Evolutionary conservation across 2,113 vertebrate genomes (phyloP).

Genomic region (Alligator sinensis): DNA sequence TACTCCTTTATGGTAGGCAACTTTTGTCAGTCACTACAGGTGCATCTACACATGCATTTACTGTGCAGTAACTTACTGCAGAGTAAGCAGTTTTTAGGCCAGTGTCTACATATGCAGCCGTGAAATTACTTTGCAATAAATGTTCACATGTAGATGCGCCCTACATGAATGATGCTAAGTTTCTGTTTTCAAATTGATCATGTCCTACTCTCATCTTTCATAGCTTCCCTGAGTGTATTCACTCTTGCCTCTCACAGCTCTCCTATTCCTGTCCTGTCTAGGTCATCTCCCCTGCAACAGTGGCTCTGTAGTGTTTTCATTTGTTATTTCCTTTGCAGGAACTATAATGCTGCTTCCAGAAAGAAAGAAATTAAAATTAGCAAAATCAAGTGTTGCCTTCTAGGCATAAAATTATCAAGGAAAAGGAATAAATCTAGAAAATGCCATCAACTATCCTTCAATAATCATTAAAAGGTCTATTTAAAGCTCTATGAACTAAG

Average conservation of each 20-base stretch:
- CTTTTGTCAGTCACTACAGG: too few species aligned
- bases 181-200: not conserved
- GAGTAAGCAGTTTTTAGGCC: too few species aligned
- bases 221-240: not conserved
- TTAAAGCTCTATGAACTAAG: not conserved
- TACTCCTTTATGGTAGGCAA: too few species aligned
- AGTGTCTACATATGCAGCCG: too few species aligned
- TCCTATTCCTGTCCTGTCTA: not conserved
- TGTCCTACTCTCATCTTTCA: not conserved
- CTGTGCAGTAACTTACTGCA: too few species aligned
- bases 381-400: not conserved
- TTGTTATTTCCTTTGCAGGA: not conserved
- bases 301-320: not conserved
- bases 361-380: not conserved
- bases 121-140: too few species aligned
- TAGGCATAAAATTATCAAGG: not conserved
- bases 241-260: not conserved
- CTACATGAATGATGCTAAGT: not conserved
- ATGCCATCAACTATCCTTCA: not conserved
- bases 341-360: not conserved
- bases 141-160: too few species aligned
- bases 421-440: not conserved
- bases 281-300: not conserved
- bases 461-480: not conserved
- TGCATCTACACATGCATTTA: too few species aligned